Evolutionary conservation across 1,140 invertebrate species (phyloP), one percentile per base, ranked within the genome.

Genomic region (Lasioglossum albipes): DNA sequence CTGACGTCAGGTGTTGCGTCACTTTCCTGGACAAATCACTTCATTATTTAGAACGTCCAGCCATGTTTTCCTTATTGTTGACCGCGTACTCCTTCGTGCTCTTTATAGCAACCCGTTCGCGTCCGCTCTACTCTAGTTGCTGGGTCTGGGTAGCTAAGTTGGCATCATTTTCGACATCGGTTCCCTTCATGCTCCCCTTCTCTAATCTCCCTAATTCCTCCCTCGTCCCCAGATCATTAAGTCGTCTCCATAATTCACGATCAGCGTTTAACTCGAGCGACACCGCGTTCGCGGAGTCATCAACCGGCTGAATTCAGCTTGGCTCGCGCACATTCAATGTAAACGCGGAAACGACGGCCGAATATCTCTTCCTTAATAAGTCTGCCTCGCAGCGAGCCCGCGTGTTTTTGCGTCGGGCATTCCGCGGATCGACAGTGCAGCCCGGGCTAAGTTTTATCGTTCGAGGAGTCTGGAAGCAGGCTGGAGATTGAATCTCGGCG

Each of bases 401-500:
- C 76, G 67, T 84, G 79, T 84, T 75, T 84, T 81, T 31, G 69
- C 70, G 65, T n/a, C 31, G 70, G n/a, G 66, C 59, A 61, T 72
- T 78, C 54, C 59, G 72, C 65, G 62, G 78, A 83, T 83, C 79
- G 75, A 71, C 73, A 80, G 72, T 70, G n/a, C 62, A 20, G n/a
- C n/a, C 27, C 61, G 72, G 36, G 66, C 64, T 66, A 1, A 75
- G 54, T 85, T 89, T 86, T 82, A 84, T 87, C 73, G 84, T 77
- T 70, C 64, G 59, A 77, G 70, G 69, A 71, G 64, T 61, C 71
- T 81, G 69, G 75, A 81, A 83, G 81, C 84, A 69, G 79, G 83
- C 81, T 68, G 75, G 57, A 89, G 86, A 90, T 90, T 80, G 81
- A 89, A 90, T 90, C 85, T 89, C 70, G 72, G 77, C 86, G 90